phyloP scores from a whole-genome alignment of 2,797 vertebrate genomes.

The Lithobates sylvaticus region DNA sequence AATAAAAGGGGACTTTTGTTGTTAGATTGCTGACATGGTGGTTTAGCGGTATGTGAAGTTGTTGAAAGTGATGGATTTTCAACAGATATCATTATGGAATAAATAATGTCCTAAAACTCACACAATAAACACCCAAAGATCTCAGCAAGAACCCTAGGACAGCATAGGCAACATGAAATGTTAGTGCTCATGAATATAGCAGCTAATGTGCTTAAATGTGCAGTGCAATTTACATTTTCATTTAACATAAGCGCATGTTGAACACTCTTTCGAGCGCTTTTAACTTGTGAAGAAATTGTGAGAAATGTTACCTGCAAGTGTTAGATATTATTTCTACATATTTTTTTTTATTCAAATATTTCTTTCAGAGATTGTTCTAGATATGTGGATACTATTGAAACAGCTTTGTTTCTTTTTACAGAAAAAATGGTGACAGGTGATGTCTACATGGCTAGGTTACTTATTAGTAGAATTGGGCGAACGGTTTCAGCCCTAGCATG shows the following conservation, averaged over 20 bases:
- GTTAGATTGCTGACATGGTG: background rate
- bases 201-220: background rate
- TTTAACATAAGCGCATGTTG: background rate
- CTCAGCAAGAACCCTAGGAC: constrained; percentile 18
- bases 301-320: background rate
- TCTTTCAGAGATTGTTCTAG: too few species aligned
- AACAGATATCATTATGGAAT: constrained; percentile 40
- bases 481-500: too few species aligned
- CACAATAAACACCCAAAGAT: constrained; percentile 14
- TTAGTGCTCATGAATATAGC: constrained; percentile 5
- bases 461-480: too few species aligned
- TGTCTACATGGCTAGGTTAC: too few species aligned
- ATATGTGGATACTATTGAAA: too few species aligned
- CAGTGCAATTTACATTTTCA: background rate
- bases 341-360: too few species aligned
- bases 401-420: too few species aligned
- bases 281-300: background rate
- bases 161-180: background rate
- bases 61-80: constrained; percentile 31
- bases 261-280: background rate
- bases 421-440: too few species aligned
- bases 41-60: constrained; percentile 31
- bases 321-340: too few species aligned
- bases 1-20: constrained; percentile 15
- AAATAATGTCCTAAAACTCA: constrained; percentile 39